Base-by-base conservation (phyloP, 1,140 invertebrate genomes). In the Hycleus cichorii region DNA sequence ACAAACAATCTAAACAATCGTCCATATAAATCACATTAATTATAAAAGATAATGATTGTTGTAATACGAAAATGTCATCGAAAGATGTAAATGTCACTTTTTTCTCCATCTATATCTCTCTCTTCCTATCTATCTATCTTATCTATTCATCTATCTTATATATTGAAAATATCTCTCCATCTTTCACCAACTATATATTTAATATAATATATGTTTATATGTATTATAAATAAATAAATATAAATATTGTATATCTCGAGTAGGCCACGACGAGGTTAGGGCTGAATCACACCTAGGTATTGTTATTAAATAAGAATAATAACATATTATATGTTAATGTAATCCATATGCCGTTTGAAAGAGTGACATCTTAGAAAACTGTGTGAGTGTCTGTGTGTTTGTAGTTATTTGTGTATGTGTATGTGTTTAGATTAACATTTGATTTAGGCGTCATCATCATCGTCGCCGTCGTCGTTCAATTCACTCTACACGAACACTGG, bases 221-320 rank as follows among this genome's bases (percentile, higher is more conserved):
- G 40, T 32, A 32, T 7, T 5, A 32, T 7, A 32, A 32, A 39
- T 39, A 11, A 24, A 39, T 32, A 32, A 32, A 32, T 32, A 32
- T 32, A 32, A 32, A 32, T 32, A 32, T 32, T 32, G 32, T 32
- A 32, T 32, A 32, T 42, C 47, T 47, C 52, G 61, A 63, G 61
- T 63, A 63, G 57, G 57, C 52, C 57, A 56, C 47, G 46, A 47
- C 48, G 49, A 42, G 52, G 49, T 48, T 54, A 44, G 57, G 55
- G 57, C 57, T 57, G 62, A 61, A 63, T 71, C 68, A 69, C 68
- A 68, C 69, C 69, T 70, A 60, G 57, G 32, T 60, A 70, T 68
- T 70, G 69, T 72, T 69, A 70, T 69, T 69, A 70, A 71, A 69
- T 71, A 69, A 69, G 70, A 72, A 72, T 72, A 72, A 72, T 70